Percentiles rank a stretch among this genome's conserved stretches.
Evolutionary conservation across 1,140 invertebrate genomes (phyloP).

Genomic region (Heliconius congener): DNA sequence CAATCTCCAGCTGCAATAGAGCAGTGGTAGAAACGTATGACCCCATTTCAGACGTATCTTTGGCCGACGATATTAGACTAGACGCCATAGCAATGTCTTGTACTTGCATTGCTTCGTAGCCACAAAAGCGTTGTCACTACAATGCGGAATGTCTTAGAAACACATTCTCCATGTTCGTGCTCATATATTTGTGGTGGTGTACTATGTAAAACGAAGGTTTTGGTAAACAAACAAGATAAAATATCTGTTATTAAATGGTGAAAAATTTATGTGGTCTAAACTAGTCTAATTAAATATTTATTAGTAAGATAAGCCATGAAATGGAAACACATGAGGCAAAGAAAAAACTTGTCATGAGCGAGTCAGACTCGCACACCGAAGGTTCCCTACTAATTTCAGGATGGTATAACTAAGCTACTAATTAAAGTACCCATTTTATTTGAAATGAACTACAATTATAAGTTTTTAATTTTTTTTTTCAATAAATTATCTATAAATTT

Average conservation of each 20-base stretch:
- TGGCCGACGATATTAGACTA: constrained; percentile 26
- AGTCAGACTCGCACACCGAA: too few relatives aligned
- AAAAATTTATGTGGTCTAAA: too few relatives aligned
- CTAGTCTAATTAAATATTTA: too few relatives aligned
- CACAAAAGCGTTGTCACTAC: constrained; percentile 26
- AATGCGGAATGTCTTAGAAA: constrained; percentile 24
- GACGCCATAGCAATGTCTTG: constrained; percentile 15
- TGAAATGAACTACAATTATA: too few relatives aligned
- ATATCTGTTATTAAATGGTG: background rate
- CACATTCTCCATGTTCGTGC: constrained; percentile 10
- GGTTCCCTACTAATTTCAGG: too few relatives aligned
- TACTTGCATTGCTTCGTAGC: constrained; percentile 17
- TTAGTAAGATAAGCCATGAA: too few relatives aligned
- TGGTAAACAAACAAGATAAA: background rate
- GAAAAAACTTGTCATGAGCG: too few relatives aligned
- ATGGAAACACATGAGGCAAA: too few relatives aligned
- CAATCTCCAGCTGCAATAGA: background rate
- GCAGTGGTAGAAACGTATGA: constrained; percentile 13
- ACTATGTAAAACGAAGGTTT: background rate
- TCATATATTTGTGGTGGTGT: background rate
- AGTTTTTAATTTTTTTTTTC: too few relatives aligned
- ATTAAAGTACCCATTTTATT: too few relatives aligned
- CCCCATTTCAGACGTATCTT: constrained; percentile 14
- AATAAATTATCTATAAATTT: too few relatives aligned
- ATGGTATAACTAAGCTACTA: too few relatives aligned